Conservation (phyloP, 2,888 invertebrate genomes). For the Elegia similella region DNA sequence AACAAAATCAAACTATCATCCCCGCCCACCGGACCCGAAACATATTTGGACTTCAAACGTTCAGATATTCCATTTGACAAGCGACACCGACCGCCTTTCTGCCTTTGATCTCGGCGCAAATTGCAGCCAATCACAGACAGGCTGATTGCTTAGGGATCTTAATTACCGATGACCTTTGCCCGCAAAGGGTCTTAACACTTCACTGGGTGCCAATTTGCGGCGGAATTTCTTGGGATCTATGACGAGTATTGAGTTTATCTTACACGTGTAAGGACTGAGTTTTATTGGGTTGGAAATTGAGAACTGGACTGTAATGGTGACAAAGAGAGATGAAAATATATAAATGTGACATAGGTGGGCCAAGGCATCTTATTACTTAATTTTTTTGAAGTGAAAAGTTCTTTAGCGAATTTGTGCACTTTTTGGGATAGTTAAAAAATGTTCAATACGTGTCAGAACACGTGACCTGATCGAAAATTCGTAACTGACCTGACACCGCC, state of each 20-base stretch:
- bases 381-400: too few relatives aligned
- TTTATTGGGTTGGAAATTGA: not conserved
- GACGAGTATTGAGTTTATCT: conserved; percentile 9
- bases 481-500: too few relatives aligned
- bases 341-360: too few relatives aligned
- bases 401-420: too few relatives aligned
- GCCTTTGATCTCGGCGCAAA: conserved; percentile 64
- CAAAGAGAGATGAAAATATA: too few relatives aligned
- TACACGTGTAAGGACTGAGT: conserved; percentile 1
- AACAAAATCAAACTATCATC: conserved; percentile 7
- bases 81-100: conserved; percentile 47
- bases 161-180: conserved; percentile 75
- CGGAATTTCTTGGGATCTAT: conserved; percentile 4
- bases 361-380: not conserved
- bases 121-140: conserved; percentile 70
- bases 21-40: conserved; percentile 16
- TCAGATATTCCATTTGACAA: conserved; percentile 76
- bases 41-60: conserved; percentile 50
- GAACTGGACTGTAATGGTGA: not conserved
- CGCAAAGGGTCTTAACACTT: conserved; percentile 62
- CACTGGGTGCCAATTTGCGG: conserved; percentile 63
- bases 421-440: too few relatives aligned
- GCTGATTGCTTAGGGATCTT: conserved; percentile 77
- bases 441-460: too few relatives aligned
- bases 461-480: too few relatives aligned